phyloP scores from a whole-genome alignment of 2,797 vertebrate genomes.

The Lindbergichthys nudifrons region DNA sequence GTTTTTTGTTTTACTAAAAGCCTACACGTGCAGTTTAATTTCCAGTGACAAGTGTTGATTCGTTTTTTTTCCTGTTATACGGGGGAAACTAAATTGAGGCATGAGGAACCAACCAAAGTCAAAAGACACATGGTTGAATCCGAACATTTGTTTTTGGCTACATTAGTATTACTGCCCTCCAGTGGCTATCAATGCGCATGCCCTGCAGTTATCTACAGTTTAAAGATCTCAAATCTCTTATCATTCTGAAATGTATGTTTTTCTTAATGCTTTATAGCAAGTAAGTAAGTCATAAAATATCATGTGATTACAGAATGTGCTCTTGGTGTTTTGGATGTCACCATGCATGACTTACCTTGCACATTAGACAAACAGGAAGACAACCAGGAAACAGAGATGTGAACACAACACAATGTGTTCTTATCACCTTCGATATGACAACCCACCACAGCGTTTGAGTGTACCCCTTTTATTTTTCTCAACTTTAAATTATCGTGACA shows the following conservation, averaged over 20 bases:
- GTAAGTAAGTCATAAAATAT: background rate
- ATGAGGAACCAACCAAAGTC: background rate
- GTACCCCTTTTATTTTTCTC: constrained; percentile 46
- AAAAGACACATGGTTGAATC: constrained; percentile 6
- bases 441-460: constrained; percentile 32
- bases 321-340: constrained; percentile 66
- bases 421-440: constrained; percentile 53
- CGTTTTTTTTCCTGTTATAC: background rate
- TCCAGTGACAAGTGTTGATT: constrained; percentile 30
- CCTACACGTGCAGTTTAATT: constrained; percentile 2
- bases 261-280: background rate
- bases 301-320: background rate
- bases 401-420: constrained; percentile 49
- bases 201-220: too few species aligned
- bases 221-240: background rate
- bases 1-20: background rate
- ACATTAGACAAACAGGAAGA: constrained; percentile 86
- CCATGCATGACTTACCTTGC: constrained; percentile 85
- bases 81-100: background rate
- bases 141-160: background rate
- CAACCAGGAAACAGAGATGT: constrained; percentile 72
- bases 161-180: constrained; percentile 64
- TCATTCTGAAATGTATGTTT: background rate
- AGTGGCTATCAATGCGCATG: constrained; percentile 44
- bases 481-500: constrained; percentile 45